These are phyloP conservation scores for Polyodon spathula DNA, from an alignment of 2,113 vertebrate species.

Conservation along the genomic window DNA sequence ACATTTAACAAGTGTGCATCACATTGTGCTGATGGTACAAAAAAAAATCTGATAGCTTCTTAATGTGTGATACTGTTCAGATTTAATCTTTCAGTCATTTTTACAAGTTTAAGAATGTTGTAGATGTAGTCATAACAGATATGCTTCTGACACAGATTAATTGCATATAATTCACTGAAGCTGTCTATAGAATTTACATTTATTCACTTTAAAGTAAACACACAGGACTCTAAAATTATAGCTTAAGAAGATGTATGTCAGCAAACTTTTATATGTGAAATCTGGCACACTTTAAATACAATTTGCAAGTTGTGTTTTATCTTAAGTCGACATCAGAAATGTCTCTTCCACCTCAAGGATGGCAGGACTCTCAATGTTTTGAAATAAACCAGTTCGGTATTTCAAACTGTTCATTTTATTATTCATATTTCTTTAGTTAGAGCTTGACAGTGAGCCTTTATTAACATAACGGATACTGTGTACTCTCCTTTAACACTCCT, in stretches of 20 bases:
- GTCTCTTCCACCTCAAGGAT: neutral
- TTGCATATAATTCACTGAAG: neutral
- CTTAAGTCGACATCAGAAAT: neutral
- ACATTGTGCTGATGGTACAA: neutral
- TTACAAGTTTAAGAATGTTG: neutral
- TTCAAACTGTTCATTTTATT: neutral
- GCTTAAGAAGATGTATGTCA: neutral
- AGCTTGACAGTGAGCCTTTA: neutral
- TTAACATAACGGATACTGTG: no score
- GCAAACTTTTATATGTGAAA: neutral
- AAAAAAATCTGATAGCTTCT: neutral
- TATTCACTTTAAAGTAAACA: constrained; percentile 8
- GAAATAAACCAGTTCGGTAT: constrained; percentile 1
- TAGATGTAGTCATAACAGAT: constrained; percentile 3
- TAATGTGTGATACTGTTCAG: neutral
- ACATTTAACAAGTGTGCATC: no score
- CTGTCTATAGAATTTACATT: neutral
- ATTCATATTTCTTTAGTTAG: neutral
- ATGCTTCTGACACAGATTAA: constrained; percentile 1
- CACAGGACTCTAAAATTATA: neutral
- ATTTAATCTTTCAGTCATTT: neutral
- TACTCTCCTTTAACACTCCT: neutral
- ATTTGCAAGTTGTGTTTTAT: neutral
- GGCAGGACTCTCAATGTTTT: neutral
- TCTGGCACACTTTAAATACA: constrained; percentile 5